Percentiles rank a stretch among this genome's conserved stretches.
These are phyloP conservation scores for Archips xylosteana DNA, from an alignment of 2,888 invertebrate species.

Conservation along the genomic window DNA sequence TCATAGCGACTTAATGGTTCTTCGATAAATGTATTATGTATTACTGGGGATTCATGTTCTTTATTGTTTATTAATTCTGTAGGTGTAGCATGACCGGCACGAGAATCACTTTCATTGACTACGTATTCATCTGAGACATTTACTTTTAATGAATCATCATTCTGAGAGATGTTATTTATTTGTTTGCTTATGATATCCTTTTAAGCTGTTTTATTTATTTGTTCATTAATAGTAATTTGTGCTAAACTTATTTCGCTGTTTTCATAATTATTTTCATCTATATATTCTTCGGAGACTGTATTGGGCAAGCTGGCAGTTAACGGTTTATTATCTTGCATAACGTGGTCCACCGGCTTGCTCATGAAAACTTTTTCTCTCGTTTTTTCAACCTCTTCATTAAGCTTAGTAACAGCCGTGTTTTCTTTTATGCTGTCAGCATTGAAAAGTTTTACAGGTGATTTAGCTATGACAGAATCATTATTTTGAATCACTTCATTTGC, in stretches of 20 bases:
- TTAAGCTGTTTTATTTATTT: background rate
- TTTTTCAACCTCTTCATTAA: background rate
- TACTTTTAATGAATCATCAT: background rate
- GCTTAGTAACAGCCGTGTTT: background rate
- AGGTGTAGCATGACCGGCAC: slow-evolving; percentile 10
- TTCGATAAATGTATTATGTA: background rate
- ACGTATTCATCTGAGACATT: background rate
- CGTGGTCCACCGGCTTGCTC: background rate
- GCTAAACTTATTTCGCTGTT: background rate
- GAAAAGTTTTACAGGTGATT: background rate
- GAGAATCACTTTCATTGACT: background rate
- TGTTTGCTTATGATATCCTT: background rate
- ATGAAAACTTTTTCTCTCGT: background rate
- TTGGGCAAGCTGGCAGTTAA: no score
- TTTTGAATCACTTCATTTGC: background rate
- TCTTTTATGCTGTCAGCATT: background rate
- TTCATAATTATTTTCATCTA: background rate
- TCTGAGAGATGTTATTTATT: background rate
- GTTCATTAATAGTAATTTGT: background rate
- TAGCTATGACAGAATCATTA: background rate
- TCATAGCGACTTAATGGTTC: background rate
- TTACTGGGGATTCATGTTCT: slow-evolving; percentile 49
- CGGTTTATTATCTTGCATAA: background rate
- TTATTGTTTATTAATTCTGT: slow-evolving; percentile 28
- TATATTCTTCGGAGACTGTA: background rate